Percentiles rank a stretch among this genome's conserved stretches.
Conservation (phyloP, 2,888 invertebrate species). For the Opisthograptis luteolata region DNA sequence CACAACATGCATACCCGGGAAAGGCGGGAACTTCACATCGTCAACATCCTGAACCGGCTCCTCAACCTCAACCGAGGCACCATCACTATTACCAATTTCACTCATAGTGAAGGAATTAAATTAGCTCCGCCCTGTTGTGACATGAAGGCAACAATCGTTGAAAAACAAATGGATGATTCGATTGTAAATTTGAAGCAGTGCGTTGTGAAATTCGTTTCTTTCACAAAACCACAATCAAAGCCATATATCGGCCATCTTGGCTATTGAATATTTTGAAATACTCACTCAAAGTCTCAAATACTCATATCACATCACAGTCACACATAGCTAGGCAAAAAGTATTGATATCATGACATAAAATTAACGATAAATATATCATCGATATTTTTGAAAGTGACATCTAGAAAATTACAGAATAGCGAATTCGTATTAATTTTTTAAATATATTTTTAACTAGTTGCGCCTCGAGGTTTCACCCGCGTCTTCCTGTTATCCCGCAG, state of each 20-base stretch:
- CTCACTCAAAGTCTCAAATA: no score
- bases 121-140: neutral
- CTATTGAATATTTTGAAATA: constrained; percentile 46
- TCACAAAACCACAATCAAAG: constrained; percentile 27
- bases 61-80: constrained; percentile 55
- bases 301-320: no score
- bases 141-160: constrained; percentile 1
- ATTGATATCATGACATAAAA: no score
- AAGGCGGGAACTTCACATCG: constrained; percentile 72
- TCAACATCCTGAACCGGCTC: constrained; percentile 67
- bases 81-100: constrained; percentile 59
- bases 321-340: no score
- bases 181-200: neutral
- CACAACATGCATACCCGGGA: constrained; percentile 65
- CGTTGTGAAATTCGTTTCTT: constrained; percentile 9
- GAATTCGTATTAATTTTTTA: no score
- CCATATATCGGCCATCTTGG: constrained; percentile 59
- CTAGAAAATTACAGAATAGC: no score
- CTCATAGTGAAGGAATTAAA: constrained; percentile 50
- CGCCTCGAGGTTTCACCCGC: no score
- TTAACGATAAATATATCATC: no score
- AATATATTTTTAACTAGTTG: no score
- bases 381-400: no score
- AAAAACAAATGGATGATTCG: neutral
- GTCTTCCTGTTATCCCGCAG: no score